phyloP scores from a whole-genome alignment of 2,113 vertebrate species.

The Piliocolobus tephrosceles region DNA sequence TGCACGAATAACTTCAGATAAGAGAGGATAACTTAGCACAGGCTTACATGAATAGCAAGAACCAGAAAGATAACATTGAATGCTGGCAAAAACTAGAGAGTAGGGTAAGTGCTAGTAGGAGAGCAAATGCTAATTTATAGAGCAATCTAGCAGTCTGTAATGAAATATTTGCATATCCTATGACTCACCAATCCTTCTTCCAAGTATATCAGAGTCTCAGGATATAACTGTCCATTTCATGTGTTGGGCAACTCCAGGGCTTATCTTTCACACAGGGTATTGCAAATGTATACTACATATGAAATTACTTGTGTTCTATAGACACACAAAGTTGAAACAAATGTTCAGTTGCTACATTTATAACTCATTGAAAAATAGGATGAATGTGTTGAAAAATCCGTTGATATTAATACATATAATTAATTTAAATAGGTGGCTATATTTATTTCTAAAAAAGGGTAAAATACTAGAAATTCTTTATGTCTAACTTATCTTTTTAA shows the following conservation, averaged over 20 bases:
- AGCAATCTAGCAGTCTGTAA: neutral
- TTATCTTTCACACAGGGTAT: neutral
- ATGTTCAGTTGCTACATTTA: neutral
- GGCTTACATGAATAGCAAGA: neutral
- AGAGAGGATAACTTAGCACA: neutral
- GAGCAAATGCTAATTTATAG: neutral
- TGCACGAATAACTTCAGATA: neutral
- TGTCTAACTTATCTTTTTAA: neutral
- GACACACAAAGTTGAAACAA: neutral
- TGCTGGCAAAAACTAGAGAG: neutral
- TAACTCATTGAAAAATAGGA: neutral
- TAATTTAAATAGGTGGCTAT: neutral
- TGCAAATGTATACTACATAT: neutral
- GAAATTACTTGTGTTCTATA: neutral
- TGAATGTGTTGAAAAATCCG: neutral
- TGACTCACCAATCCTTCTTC: neutral
- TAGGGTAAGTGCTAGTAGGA: neutral
- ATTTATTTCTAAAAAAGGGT: neutral
- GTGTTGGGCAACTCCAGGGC: neutral
- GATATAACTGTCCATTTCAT: neutral
- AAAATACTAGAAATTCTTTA: constrained; percentile 16
- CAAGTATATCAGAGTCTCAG: neutral
- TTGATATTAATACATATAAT: neutral
- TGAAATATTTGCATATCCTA: neutral
- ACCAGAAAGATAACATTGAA: neutral